Percentiles rank a stretch among this genome's conserved stretches.
Evolutionary conservation across 1,140 invertebrate genomes (phyloP).

Genomic region (Drosophila repletoides): DNA sequence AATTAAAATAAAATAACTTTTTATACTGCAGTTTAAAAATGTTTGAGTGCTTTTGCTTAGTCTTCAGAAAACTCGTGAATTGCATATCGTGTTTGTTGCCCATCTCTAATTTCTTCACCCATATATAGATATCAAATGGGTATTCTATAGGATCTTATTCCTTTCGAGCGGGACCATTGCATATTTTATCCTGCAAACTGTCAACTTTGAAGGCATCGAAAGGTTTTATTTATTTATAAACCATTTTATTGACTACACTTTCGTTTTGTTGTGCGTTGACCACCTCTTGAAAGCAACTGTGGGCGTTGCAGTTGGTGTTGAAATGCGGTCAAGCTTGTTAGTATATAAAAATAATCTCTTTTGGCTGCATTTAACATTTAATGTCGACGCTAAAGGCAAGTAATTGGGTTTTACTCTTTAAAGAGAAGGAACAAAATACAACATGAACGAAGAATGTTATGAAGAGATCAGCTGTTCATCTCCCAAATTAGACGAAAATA

Average conservation of each 20-base stretch:
- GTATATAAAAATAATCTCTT: constrained; percentile 41
- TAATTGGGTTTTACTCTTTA: too few species aligned
- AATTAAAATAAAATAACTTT: too few species aligned
- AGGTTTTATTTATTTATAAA: constrained; percentile 33
- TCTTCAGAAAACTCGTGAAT: too few species aligned
- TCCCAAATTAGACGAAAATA: background rate
- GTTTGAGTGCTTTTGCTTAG: too few species aligned
- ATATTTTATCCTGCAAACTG: constrained; percentile 27
- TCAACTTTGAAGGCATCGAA: constrained; percentile 21
- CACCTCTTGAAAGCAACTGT: constrained; percentile 22
- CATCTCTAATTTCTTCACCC: too few species aligned
- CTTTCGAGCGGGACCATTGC: constrained; percentile 23
- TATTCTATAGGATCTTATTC: constrained; percentile 18
- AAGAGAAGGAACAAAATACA: constrained; percentile 4
- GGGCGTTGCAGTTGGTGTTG: constrained; percentile 39
- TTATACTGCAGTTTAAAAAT: too few species aligned
- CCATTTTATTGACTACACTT: constrained; percentile 57
- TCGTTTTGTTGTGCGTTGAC: constrained; percentile 36
- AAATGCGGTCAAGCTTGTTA: constrained; percentile 53
- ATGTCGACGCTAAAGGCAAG: background rate
- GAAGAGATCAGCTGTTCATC: constrained; percentile 9
- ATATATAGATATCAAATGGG: background rate
- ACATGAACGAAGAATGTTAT: too few species aligned
- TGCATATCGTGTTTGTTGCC: too few species aligned
- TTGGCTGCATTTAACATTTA: constrained; percentile 27